phyloP scores from a whole-genome alignment of 2,797 vertebrate species.

The Gymnoscopelus braueri region DNA sequence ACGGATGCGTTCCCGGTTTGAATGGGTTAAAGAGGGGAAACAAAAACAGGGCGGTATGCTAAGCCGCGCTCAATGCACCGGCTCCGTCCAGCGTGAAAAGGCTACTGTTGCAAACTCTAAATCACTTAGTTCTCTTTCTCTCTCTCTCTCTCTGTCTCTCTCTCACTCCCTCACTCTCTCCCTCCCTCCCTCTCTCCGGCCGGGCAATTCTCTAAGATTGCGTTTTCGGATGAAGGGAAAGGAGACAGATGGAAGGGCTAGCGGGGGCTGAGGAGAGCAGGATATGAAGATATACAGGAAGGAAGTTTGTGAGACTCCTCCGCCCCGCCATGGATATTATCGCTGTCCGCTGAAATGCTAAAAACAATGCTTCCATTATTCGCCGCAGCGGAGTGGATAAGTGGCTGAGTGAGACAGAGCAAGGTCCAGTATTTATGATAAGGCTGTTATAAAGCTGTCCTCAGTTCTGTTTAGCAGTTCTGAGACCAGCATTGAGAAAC shows the following conservation, averaged over 20 bases:
- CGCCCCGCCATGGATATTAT: slow-evolving; percentile 52
- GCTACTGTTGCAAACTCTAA: slow-evolving; percentile 61
- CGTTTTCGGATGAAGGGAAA: slow-evolving; percentile 33
- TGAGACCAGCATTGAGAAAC: no score
- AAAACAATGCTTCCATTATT: slow-evolving; percentile 62
- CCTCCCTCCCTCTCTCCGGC: slow-evolving; percentile 20
- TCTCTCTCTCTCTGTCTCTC: no score
- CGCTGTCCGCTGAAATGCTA: slow-evolving; percentile 37
- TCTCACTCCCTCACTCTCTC: no score
- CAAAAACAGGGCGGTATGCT: slow-evolving; percentile 65
- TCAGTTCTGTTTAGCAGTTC: slow-evolving; percentile 14
- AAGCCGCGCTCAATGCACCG: slow-evolving; percentile 61
- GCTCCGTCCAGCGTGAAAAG: slow-evolving; percentile 66
- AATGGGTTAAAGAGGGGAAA: slow-evolving; percentile 65
- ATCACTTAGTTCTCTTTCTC: slow-evolving; percentile 5
- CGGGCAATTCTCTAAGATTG: slow-evolving; percentile 43
- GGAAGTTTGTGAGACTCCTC: slow-evolving; percentile 45
- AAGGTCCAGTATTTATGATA: slow-evolving; percentile 54
- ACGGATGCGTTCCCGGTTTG: no score
- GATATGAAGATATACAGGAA: slow-evolving; percentile 64
- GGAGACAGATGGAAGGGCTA: slow-evolving; percentile 45
- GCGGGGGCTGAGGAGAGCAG: slow-evolving; percentile 30
- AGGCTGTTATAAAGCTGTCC: slow-evolving; percentile 52
- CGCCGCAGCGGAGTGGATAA: slow-evolving; percentile 50
- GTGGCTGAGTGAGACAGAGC: slow-evolving; percentile 59